phyloP scores from a whole-genome alignment of 2,113 vertebrate species.

The Phyllopteryx taeniolatus region DNA sequence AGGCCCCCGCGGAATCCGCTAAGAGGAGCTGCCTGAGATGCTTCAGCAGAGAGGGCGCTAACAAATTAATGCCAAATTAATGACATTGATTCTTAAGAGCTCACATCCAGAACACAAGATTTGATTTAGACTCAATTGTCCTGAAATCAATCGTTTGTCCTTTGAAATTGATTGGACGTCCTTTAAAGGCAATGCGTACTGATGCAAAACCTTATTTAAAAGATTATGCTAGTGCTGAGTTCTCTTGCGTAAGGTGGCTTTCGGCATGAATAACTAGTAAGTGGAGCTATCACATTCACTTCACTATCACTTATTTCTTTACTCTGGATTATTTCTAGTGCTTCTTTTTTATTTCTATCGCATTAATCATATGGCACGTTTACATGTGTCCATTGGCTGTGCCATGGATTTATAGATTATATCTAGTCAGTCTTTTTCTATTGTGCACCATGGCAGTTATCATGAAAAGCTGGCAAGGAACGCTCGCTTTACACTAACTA shows the following conservation, averaged over 20 bases:
- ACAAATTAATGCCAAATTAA: constrained; percentile 48
- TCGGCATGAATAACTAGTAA: background rate
- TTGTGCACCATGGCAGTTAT: no score
- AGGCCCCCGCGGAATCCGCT: constrained; percentile 1
- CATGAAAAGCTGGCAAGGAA: background rate
- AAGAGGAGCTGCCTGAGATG: constrained; percentile 3
- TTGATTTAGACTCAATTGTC: background rate
- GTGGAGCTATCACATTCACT: background rate
- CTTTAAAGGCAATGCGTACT: background rate
- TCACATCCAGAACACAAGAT: background rate
- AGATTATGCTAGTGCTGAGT: background rate
- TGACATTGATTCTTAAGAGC: constrained; percentile 40
- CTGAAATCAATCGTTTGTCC: constrained; percentile 1
- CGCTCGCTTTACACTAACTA: background rate
- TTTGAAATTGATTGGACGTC: background rate
- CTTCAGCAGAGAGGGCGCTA: constrained; percentile 17
- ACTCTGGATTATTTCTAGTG: background rate
- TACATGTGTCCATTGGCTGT: background rate
- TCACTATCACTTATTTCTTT: background rate
- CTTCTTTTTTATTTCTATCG: background rate
- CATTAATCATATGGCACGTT: background rate
- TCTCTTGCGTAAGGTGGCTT: background rate
- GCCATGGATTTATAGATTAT: background rate
- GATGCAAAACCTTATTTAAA: background rate
- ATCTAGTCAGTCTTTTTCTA: no score